Conservation (phyloP, 2,797 vertebrate species). For the Sebastes flavidus region DNA sequence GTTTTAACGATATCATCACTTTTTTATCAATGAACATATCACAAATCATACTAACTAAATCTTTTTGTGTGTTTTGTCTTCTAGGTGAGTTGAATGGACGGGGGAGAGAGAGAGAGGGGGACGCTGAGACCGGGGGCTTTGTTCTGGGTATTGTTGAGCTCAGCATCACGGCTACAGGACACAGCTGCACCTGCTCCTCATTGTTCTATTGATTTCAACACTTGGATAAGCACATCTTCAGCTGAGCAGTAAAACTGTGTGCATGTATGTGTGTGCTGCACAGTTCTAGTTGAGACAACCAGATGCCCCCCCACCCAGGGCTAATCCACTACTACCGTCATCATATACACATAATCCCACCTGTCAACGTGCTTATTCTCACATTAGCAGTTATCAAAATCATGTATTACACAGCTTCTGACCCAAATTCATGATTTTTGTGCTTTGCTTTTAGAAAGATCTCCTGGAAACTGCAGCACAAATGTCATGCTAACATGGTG, state of each 20-base stretch:
- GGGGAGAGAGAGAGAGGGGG: background rate
- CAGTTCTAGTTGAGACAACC: background rate
- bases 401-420: background rate
- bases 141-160: background rate
- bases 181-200: conserved; percentile 3
- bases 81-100: conserved; percentile 53
- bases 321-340: background rate
- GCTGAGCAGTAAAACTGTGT: conserved; percentile 13
- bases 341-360: background rate
- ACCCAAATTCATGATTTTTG: background rate
- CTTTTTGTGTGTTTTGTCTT: conserved; percentile 18
- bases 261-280: background rate
- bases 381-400: background rate
- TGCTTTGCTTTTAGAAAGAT: background rate
- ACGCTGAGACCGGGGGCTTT: background rate
- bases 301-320: background rate
- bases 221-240: conserved; percentile 17
- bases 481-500: background rate
- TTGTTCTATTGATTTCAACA: conserved; percentile 1
- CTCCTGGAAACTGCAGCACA: background rate
- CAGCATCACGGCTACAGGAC: background rate
- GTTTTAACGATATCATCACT: background rate
- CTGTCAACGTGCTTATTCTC: background rate
- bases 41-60: background rate
- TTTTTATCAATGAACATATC: background rate